phyloP scores from a whole-genome alignment of 2,797 vertebrate species.

The Spheniscus humboldti region DNA sequence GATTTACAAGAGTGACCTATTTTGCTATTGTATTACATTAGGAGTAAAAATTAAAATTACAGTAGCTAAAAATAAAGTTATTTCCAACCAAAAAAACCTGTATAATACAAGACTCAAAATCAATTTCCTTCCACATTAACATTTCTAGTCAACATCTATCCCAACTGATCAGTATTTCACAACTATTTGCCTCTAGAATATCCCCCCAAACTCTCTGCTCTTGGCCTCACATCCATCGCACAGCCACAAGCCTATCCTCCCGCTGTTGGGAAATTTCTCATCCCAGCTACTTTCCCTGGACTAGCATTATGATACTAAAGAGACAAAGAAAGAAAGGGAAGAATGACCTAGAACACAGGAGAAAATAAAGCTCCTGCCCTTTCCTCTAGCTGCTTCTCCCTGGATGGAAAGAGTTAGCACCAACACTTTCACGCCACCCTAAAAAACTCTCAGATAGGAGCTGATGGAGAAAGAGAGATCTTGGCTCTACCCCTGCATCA shows the following conservation, averaged over 20 bases:
- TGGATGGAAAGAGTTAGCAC: background rate
- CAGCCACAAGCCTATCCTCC: background rate
- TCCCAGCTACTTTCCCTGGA: background rate
- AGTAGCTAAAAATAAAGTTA: background rate
- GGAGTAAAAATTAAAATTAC: background rate
- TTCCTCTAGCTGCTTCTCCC: background rate
- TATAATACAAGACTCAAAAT: background rate
- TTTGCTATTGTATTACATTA: background rate
- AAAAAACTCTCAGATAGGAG: background rate
- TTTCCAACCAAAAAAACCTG: background rate
- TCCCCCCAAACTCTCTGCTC: background rate
- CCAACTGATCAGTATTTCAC: background rate
- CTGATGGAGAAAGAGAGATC: background rate
- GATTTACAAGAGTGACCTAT: background rate
- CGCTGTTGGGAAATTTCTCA: background rate
- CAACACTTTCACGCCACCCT: rapidly evolving
- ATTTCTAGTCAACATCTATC: background rate
- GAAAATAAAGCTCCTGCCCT: background rate
- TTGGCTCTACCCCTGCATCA: background rate
- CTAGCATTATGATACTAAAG: background rate
- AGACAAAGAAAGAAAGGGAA: background rate
- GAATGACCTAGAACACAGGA: background rate
- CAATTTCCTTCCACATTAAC: background rate
- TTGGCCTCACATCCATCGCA: background rate
- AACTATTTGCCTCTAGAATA: background rate